Evolutionary conservation across 1,140 invertebrate genomes (phyloP).

Genomic region (Pogonus chalceus): DNA sequence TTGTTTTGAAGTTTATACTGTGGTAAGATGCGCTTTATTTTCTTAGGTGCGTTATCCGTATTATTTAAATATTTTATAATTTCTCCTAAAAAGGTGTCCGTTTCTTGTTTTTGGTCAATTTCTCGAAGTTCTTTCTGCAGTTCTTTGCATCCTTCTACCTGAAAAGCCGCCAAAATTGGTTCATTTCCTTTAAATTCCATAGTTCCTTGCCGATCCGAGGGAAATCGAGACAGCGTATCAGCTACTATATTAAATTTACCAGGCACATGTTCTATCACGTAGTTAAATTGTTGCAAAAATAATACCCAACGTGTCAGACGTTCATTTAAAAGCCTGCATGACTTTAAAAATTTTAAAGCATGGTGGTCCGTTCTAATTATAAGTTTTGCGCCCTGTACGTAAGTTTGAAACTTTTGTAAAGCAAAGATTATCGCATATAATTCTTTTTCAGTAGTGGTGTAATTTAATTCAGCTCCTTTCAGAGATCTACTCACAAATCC

Average conservation of each 20-base stretch:
- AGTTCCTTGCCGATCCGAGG: background rate
- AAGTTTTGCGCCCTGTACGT: slow-evolving; percentile 35
- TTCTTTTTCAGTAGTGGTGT: background rate
- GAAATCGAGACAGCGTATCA: background rate
- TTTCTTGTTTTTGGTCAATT: background rate
- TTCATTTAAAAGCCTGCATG: slow-evolving; percentile 30
- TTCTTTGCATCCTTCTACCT: background rate
- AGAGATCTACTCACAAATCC: slow-evolving; percentile 23
- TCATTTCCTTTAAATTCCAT: no score
- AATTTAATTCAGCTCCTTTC: background rate
- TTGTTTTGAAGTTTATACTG: background rate
- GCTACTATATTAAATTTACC: background rate
- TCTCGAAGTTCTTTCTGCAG: background rate
- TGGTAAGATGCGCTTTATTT: background rate
- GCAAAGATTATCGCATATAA: background rate
- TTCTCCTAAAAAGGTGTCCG: background rate
- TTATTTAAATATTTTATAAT: background rate
- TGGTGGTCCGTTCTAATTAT: slow-evolving; percentile 38
- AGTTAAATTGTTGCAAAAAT: slow-evolving; percentile 31
- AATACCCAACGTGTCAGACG: slow-evolving; percentile 35
- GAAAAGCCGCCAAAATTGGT: background rate
- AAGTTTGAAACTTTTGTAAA: no score
- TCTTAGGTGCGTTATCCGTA: background rate
- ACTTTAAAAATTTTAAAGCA: slow-evolving; percentile 33
- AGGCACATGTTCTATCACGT: background rate